Percentiles rank a stretch among this genome's conserved stretches.
Evolutionary conservation across 2,888 invertebrate species (phyloP).

Genomic region (Synanthedon formicaeformis): DNA sequence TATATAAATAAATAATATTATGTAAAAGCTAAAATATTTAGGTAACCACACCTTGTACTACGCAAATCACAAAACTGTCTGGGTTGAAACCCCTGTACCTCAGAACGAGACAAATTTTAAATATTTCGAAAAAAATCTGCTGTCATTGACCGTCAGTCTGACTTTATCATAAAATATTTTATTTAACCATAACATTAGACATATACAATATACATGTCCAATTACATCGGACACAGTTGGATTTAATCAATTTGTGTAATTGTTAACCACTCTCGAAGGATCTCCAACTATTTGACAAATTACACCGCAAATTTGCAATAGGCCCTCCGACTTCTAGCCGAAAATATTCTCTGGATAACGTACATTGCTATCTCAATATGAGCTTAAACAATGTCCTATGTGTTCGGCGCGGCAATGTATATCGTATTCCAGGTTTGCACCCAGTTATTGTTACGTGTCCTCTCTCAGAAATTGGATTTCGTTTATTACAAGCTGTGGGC

Average conservation of each 20-base stretch:
- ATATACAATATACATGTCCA: background rate
- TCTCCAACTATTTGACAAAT: constrained; percentile 19
- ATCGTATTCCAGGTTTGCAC: background rate
- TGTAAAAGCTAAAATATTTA: no score
- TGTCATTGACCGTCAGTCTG: no score
- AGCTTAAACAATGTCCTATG: background rate
- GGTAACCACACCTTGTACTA: no score
- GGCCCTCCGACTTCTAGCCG: constrained; percentile 8
- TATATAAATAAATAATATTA: no score
- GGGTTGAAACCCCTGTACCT: no score
- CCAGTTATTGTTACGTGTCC: no score
- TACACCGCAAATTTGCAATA: constrained; percentile 15
- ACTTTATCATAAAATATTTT: no score
- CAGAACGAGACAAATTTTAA: no score
- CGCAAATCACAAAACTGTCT: no score
- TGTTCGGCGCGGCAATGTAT: background rate
- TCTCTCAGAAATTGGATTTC: constrained; percentile 8
- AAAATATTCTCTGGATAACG: no score
- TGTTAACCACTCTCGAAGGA: constrained; percentile 13
- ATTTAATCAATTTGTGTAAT: constrained; percentile 17
- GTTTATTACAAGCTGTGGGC: constrained; percentile 15
- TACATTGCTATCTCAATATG: background rate
- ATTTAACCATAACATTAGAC: background rate
- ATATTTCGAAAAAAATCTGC: no score
- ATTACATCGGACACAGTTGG: constrained; percentile 7